A percentile compares a stretch with the other conserved stretches of the same genome.
Evolutionary conservation across 2,797 vertebrate species (phyloP).

Genomic region (Parotocinclus haroldoi): DNA sequence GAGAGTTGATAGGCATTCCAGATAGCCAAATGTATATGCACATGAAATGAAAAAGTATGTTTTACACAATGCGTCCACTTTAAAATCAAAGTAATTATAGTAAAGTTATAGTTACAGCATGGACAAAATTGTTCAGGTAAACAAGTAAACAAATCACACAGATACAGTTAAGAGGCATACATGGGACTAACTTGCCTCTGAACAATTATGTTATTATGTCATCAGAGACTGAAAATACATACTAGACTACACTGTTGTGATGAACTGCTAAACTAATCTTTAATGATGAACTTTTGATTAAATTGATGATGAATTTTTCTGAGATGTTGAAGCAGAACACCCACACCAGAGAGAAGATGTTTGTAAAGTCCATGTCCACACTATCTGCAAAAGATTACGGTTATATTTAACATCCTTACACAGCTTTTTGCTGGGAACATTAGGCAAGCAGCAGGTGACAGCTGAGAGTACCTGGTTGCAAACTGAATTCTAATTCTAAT

Average conservation of each 20-base stretch:
- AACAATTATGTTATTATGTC: conserved; percentile 59
- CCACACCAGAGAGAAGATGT: conserved; percentile 45
- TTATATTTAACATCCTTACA: conserved; percentile 50
- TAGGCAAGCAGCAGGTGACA: conserved; percentile 59
- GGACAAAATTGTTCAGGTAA: conserved; percentile 62
- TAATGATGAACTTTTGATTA: conserved; percentile 54
- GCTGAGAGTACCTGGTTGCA: conserved; percentile 43
- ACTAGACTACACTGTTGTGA: not conserved
- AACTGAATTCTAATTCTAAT: conserved; percentile 42
- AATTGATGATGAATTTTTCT: too few relatives aligned
- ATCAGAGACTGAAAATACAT: conserved; percentile 16
- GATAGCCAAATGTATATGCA: too few relatives aligned
- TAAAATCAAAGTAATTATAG: conserved; percentile 12
- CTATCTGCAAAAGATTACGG: conserved; percentile 53
- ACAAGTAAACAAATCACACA: conserved; percentile 53
- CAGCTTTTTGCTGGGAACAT: conserved; percentile 51
- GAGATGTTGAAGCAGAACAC: conserved; percentile 56
- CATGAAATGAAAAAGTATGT: too few relatives aligned
- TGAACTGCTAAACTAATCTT: conserved; percentile 10
- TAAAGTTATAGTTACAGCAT: too few relatives aligned
- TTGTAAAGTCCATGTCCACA: conserved; percentile 49
- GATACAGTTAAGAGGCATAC: conserved; percentile 53
- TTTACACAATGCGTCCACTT: conserved; percentile 24
- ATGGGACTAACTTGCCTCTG: conserved; percentile 65
- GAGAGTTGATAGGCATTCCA: too few relatives aligned